Base-by-base conservation (phyloP, 2,113 vertebrate species). In the Psammodynastes pulverulentus region DNA sequence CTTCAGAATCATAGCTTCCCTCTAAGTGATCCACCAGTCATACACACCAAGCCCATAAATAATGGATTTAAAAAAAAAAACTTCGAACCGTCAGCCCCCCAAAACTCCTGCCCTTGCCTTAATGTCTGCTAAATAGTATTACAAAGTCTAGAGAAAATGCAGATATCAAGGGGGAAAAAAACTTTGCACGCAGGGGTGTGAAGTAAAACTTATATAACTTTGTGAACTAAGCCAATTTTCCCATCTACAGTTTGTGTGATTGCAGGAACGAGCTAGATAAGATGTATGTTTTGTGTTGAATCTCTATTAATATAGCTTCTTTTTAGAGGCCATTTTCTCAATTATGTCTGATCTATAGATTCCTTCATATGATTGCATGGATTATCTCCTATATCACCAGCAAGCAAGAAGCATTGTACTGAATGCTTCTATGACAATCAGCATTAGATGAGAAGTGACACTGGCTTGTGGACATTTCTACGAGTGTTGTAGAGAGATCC, bases 321-420 rank as follows among this genome's bases (percentile, higher is more conserved):
- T 67, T 67, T 58, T 48, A 91, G 56, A 49, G 84, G 91, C 46
- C 93, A 94, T 96, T 95, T 91, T 95, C 91, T 94, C 91, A 72
- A 9, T 48, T 48, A 29, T 92, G 52, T 92, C 67, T 62, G 15
- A 34, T 54, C 92, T 90, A 92, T 95, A 91, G 29, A 54, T 6
- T 9, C 51, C 89, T 3, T 43, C 45, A 39, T 56, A 54, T 56
- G 12, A 62, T 49, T 19, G 0, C 17, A 48, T 89, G 26, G 46
- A 24, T 13, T 8, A 43, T 84, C 48, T 86, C 45, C 56, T 39
- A n/a, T 86, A 54, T 53, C 49, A 34, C 51, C 39, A 34, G 34
- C 17, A 43, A 88, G 34, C 45, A n/a, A 17, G 39, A 88, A 79
- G 3, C 48, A 46, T 45, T 19, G 4, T 49, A 4, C 9, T 91